Percentiles rank a stretch among this genome's conserved stretches.
Evolutionary conservation across 2,797 vertebrate genomes (phyloP).

Genomic region (Tapirus indicus): DNA sequence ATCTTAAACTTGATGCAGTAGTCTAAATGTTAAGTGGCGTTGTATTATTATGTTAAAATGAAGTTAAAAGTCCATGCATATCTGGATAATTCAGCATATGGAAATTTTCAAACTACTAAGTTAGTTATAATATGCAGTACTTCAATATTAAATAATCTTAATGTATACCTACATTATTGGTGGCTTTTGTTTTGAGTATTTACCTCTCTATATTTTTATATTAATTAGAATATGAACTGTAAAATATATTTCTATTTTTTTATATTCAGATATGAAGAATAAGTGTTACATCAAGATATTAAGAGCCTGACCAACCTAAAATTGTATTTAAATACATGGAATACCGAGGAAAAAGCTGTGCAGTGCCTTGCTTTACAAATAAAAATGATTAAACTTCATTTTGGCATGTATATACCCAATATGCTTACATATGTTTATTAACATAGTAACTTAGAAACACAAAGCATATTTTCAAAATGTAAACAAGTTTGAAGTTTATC

Average conservation of each 20-base stretch:
- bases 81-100: neutral
- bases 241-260: neutral
- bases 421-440: neutral
- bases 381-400: neutral
- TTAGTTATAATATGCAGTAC: neutral
- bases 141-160: neutral
- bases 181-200: neutral
- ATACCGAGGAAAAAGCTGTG: neutral
- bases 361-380: neutral
- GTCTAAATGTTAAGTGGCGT: neutral
- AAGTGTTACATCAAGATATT: neutral
- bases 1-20: neutral
- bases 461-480: neutral
- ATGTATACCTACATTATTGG: neutral
- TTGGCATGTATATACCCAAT: neutral
- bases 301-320: neutral
- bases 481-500: neutral
- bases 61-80: neutral
- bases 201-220: neutral
- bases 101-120: neutral
- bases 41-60: neutral
- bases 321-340: neutral
- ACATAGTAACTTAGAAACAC: neutral
- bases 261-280: neutral
- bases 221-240: neutral